Conservation (phyloP, 2,888 invertebrate species). For the Trileptium ribeirensis region DNA sequence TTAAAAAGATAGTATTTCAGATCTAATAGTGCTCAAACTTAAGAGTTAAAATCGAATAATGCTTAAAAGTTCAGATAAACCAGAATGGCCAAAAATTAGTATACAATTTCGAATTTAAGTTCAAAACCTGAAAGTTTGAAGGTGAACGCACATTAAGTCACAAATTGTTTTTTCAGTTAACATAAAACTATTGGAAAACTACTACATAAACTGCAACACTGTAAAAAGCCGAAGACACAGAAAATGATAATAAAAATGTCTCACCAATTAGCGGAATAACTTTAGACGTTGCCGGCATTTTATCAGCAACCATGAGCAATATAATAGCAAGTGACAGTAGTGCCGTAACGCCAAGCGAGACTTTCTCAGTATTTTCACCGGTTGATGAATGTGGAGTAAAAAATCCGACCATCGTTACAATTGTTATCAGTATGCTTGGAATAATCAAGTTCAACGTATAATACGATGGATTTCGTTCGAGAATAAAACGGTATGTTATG, state of each 20-base stretch:
- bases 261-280: conserved; percentile 45
- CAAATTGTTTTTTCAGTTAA: too few species aligned
- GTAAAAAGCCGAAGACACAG: not conserved
- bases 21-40: too few species aligned
- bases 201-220: not conserved
- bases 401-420: conserved; percentile 48
- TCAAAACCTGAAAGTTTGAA: too few species aligned
- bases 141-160: too few species aligned
- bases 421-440: conserved; percentile 46
- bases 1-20: too few species aligned
- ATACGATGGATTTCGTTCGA: conserved; percentile 45
- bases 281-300: conserved; percentile 46
- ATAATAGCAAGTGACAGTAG: conserved; percentile 47
- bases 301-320: conserved; percentile 40
- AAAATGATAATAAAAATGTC: not conserved
- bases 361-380: conserved; percentile 47
- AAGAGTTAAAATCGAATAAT: not conserved
- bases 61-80: not conserved
- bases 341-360: conserved; percentile 45
- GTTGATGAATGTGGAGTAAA: conserved; percentile 48
- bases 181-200: too few species aligned
- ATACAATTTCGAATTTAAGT: too few species aligned
- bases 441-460: conserved; percentile 48
- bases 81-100: too few species aligned
- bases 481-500: conserved; percentile 45